phyloP scores from a whole-genome alignment of 2,888 invertebrate genomes.

The Nomada lathburiana region DNA sequence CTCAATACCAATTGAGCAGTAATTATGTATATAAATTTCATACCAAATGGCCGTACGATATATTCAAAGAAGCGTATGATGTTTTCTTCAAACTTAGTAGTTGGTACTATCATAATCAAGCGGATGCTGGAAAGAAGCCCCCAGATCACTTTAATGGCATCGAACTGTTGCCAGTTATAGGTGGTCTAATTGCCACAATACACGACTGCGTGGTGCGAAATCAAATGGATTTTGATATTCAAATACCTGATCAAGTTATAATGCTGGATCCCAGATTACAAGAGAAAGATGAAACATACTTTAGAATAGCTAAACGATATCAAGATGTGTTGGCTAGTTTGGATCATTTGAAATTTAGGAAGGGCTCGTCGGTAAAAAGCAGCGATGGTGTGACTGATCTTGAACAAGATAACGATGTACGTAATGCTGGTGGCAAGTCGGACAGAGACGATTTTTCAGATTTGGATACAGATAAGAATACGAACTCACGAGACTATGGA shows the following conservation, averaged over 20 bases:
- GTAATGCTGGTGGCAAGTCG: not conserved
- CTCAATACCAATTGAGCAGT: constrained; percentile 85
- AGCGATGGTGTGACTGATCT: not conserved
- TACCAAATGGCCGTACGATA: constrained; percentile 85
- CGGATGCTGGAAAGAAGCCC: not conserved
- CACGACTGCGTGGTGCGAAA: constrained; percentile 83
- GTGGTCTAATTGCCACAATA: constrained; percentile 85
- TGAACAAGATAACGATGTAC: not conserved
- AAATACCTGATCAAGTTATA: constrained; percentile 86
- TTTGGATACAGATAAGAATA: constrained; percentile 29
- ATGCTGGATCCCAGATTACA: constrained; percentile 85
- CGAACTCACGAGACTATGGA: not conserved
- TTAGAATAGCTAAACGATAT: constrained; percentile 82
- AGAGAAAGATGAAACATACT: constrained; percentile 85
- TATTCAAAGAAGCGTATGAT: constrained; percentile 83
- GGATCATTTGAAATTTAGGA: constrained; percentile 57
- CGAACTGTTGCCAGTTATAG: constrained; percentile 83
- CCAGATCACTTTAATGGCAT: constrained; percentile 69
- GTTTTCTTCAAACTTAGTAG: constrained; percentile 73
- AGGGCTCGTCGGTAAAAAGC: constrained; percentile 15
- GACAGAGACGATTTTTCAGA: constrained; percentile 19
- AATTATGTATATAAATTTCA: constrained; percentile 84
- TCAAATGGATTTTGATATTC: constrained; percentile 83
- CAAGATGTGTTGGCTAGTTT: constrained; percentile 81
- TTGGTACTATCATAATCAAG: constrained; percentile 59